Conservation (phyloP, 2,888 invertebrate genomes). For the Trissolcus japonicus region DNA sequence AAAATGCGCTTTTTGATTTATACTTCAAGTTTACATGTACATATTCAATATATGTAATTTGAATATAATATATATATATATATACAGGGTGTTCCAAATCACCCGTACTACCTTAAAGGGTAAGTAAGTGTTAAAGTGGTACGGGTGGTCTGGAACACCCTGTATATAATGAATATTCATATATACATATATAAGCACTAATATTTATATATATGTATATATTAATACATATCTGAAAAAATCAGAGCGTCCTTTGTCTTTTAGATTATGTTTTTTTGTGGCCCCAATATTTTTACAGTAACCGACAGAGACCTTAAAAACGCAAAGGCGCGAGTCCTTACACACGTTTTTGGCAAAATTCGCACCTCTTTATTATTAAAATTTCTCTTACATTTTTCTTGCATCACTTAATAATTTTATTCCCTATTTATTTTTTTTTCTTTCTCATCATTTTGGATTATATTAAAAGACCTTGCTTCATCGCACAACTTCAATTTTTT, state of each 20-base stretch:
- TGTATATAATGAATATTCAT: constrained; percentile 36
- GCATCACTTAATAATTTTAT: not conserved
- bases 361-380: constrained; percentile 30
- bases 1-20: constrained; percentile 58
- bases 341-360: constrained; percentile 64
- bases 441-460: constrained; percentile 20
- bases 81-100: no score
- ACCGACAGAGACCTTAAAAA: constrained; percentile 47
- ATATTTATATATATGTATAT: constrained; percentile 61
- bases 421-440: constrained; percentile 17
- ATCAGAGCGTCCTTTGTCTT: constrained; percentile 65
- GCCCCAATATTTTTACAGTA: constrained; percentile 72
- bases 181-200: constrained; percentile 28
- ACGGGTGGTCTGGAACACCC: no score
- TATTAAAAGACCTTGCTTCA: constrained; percentile 53
- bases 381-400: constrained; percentile 21
- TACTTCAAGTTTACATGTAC: constrained; percentile 57
- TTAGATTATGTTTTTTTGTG: constrained; percentile 72
- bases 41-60: constrained; percentile 47
- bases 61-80: constrained; percentile 31
- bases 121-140: no score
- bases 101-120: no score
- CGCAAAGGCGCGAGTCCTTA: constrained; percentile 62
- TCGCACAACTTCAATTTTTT: constrained; percentile 46
- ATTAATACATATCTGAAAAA: constrained; percentile 64